Percentiles rank a stretch among this genome's conserved stretches.
These are phyloP conservation scores for Eleginops maclovinus DNA, from an alignment of 2,113 vertebrate species.

Conservation along the genomic window DNA sequence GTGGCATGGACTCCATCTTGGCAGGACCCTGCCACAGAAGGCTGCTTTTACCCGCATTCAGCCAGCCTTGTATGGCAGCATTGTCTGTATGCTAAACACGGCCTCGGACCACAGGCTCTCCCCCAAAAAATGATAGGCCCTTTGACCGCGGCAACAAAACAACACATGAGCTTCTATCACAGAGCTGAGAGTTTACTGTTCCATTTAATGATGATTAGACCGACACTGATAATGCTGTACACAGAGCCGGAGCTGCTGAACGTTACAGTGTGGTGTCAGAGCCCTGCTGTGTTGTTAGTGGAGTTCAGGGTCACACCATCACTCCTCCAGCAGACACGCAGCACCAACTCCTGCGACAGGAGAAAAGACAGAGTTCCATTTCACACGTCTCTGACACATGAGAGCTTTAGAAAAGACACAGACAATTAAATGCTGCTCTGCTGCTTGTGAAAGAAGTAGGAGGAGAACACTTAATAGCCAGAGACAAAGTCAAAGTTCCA, in stretches of 20 bases:
- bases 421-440: background rate
- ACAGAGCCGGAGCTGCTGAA: background rate
- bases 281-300: slow-evolving; percentile 10
- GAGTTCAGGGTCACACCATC: slow-evolving; percentile 12
- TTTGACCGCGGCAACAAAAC: slow-evolving; percentile 50
- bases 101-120: slow-evolving; percentile 35
- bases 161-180: slow-evolving; percentile 16
- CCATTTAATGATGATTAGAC: slow-evolving; percentile 9
- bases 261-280: background rate
- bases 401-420: background rate
- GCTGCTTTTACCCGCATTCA: slow-evolving; percentile 46
- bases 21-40: slow-evolving; percentile 48
- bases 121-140: slow-evolving; percentile 27
- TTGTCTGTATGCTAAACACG: slow-evolving; percentile 74
- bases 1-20: slow-evolving; percentile 49
- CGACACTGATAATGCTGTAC: background rate
- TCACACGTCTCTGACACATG: too few relatives aligned
- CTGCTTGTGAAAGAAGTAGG: background rate
- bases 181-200: background rate
- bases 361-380: background rate
- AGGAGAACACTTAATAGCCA: background rate
- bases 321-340: slow-evolving; percentile 8
- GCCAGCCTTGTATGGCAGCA: slow-evolving; percentile 56
- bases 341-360: slow-evolving; percentile 1
- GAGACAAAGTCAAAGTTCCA: background rate